Base-by-base conservation (phyloP, 2,113 vertebrate species). In the Mionectes macconnelli region DNA sequence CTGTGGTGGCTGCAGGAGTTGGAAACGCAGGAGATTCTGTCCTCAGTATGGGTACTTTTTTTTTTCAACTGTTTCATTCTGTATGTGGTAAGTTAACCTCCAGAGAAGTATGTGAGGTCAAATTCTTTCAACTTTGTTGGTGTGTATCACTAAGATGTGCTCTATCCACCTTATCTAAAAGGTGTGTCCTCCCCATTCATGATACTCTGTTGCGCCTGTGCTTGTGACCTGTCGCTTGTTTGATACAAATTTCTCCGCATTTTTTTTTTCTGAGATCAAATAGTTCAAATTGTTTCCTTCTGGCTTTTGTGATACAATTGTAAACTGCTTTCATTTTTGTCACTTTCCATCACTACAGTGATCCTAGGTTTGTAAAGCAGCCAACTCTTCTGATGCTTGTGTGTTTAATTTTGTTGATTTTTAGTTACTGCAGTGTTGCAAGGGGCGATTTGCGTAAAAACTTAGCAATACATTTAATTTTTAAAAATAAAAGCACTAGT, bases 321-420 rank as follows among this genome's bases (percentile, higher is more conserved):
- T 39, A 59, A 74, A 9, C 50, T 59, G 33, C 20, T 78, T 74
- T 84, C 5, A 4, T 77, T 95, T 81, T 87, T 74, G 23, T 91
- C 3, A 5, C 39, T 78, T 78, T 18, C 23, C 4, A 5, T 27
- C 70, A 4, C 45, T 40, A 2, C 0, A 0, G 22, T 76, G 50
- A 57, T 45, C 31, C 20, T 45, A 42, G 12, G 22, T 62, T 59
- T 74, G n/a, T 44, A 81, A 74, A 87, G 37, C 64, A 78, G 6
- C 23, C 14, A 35, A 6, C n/a, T 80, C 23, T 53, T 64, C 45
- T 50, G 28, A 15, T 42, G 9, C 39, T 68, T 55, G 5, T 31
- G 13, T 10, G 4, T 91, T 87, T 63, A 20, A 27, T 47, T 52
- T 45, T 50, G 23, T 77, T 86, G 37, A 16, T 86, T 25, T 25